Evolutionary conservation across 2,113 vertebrate species (phyloP), one percentile per base, ranked within the genome.

Genomic region (Vimba vimba): DNA sequence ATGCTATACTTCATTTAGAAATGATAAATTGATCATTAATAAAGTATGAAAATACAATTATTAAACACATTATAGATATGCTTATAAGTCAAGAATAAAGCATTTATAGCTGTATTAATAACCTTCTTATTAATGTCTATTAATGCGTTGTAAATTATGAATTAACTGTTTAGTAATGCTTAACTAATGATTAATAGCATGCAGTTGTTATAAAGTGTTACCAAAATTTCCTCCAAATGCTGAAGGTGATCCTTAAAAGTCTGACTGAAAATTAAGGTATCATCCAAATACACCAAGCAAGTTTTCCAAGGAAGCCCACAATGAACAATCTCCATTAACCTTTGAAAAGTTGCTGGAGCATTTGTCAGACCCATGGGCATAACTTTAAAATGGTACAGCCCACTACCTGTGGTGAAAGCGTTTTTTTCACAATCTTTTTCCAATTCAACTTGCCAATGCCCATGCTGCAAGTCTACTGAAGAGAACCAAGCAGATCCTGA

Each of bases 281-380:
- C 59, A 73, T 87, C 81, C 21, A 87, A 55, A 36, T 87, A 84
- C 55, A 87, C 77, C 21, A 85, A 39, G 43, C 79, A 86, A 15
- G 47, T 68, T 83, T 78, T 86, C 80, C 83, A 86, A 6, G 23
- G 76, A 0, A 87, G 73, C 0, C 90, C 86, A 64, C 21, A 64
- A 7, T 87, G 74, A 1, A 89, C 87, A 55, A 88, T 64, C 19
- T 89, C 87, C 86, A 89, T 90, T 1, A 88, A 27, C 47, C 82
- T 81, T 15, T 86, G 87, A 39, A 86, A 89, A 6, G 73, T 81
- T 27, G 84, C 57, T 25, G 57, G 84, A 8, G 84, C 60, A 39
- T 91, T 88, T 0, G 10, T 64, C 60, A 64, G 60, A 25, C 25
- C 25, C 11, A 64, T 27, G 4, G 11, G 25, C n/a, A 13, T 27